Percentiles rank a stretch among this genome's conserved stretches.
Evolutionary conservation across 2,888 invertebrate genomes (phyloP).

Genomic region (Cerceris rybyensis): DNA sequence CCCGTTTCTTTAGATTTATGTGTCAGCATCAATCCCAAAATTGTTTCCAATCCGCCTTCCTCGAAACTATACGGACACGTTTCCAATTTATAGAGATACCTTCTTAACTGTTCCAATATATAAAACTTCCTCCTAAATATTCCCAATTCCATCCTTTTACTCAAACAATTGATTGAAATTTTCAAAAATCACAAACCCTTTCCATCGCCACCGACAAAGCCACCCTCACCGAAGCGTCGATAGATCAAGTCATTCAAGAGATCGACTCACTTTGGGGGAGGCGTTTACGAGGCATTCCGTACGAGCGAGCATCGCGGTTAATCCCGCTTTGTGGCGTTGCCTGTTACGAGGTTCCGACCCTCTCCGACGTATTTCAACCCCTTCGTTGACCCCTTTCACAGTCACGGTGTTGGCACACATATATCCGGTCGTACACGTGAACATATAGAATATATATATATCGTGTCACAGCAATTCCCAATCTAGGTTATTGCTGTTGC

Average conservation of each 20-base stretch:
- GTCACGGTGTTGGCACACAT: background rate
- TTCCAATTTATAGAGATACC: too few relatives aligned
- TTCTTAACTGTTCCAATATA: too few relatives aligned
- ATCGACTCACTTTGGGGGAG: constrained; percentile 38
- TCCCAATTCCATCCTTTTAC: too few relatives aligned
- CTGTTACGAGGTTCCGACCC: constrained; percentile 49
- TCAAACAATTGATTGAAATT: constrained; percentile 22
- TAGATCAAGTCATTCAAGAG: constrained; percentile 49
- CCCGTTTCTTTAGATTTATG: too few relatives aligned
- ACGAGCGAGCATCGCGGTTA: constrained; percentile 58
- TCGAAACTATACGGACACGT: too few relatives aligned
- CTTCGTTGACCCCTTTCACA: constrained; percentile 54
- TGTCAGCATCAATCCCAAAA: too few relatives aligned
- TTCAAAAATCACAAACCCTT: constrained; percentile 1
- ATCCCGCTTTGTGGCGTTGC: constrained; percentile 56
- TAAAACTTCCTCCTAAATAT: too few relatives aligned
- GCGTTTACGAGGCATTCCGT: constrained; percentile 57
- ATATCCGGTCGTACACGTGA: background rate
- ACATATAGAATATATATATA: background rate
- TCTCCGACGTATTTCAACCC: constrained; percentile 54
- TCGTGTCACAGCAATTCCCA: constrained; percentile 59
- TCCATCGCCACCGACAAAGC: constrained; percentile 27
- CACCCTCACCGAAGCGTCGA: constrained; percentile 31
- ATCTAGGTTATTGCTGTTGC: constrained; percentile 68
- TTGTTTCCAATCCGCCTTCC: too few relatives aligned